Evolutionary conservation across 2,888 invertebrate species (phyloP), one percentile per base, ranked within the genome.

Genomic region (Drosophila suboccidentalis): DNA sequence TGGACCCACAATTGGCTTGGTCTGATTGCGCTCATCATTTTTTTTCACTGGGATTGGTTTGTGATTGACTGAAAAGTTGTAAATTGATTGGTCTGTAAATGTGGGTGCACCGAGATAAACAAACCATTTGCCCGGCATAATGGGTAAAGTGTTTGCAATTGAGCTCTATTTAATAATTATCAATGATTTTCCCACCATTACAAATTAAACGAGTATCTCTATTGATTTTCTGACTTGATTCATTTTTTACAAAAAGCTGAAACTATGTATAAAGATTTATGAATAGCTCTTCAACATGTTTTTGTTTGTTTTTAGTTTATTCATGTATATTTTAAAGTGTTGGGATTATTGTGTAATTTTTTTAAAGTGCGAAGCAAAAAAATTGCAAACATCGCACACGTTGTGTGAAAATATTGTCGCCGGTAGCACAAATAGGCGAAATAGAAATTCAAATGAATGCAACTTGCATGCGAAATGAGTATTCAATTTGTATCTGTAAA

Each of bases 11-110:
- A 85, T 85, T 87, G 88, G 88, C 76, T 55, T 68, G 34, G 57
- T 74, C 74, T 87, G 85, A 80, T 78, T 89, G 87, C 65, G 77
- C 69, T 66, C 64, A 71, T 82, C 58, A 75, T 44, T 71, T 65
- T 26, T 26, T 66, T 63, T 66, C 63, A 70, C 65, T 69, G 71
- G 71, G 77, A 67, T 87, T 75, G 85, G 66, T 70, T 81, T 70
- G 59, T 69, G 87, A 86, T 78, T 79, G 89, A 81, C 74, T 76
- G 77, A 71, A 84, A 87, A 73, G 75, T 79, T 77, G 71, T 75
- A 69, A 78, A 78, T 77, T 87, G 76, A 83, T 82, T 85, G 75
- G 70, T 41, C 65, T 75, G 67, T 65, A 70, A 73, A 72, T 71
- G 63, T 72, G 71, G 62, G 61, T 51, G 57, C 50, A 55, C 44